Evolutionary conservation across 1,140 invertebrate genomes (phyloP), one percentile per base, ranked within the genome.

Genomic region (silkworm (Bombyx mori)): DNA sequence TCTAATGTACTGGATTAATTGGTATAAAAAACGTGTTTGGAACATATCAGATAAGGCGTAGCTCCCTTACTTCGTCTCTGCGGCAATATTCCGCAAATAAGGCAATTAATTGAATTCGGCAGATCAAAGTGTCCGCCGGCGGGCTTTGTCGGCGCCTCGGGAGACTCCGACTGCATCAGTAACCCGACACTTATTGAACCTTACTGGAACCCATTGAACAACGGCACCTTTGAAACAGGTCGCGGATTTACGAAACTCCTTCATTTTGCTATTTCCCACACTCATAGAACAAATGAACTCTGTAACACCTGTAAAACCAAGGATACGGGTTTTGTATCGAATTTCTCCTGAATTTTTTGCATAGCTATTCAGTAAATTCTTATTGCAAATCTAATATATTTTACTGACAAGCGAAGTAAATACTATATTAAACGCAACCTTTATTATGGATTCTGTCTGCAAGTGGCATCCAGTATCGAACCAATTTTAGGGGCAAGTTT

Each of bases 61-160:
- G 26, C 26, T 35, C 26, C 26, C 26, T 35, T n/a, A 3, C 2
- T 54, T 43, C 10, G 53, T 54, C 7, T 54, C 44, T 54, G 53
- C 18, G 44, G 9, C 18, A n/a, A 56, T 59, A 67, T 56, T 60
- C 65, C 68, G 78, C 79, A 82, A 84, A 85, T 85, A 84, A 75
- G 75, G 78, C 82, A 80, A 87, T 83, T 86, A 85, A 87, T 87
- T 82, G 78, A 82, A 84, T 85, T 85, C 84, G 80, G 80, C 75
- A 70, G 67, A 67, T 81, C 75, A 85, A 85, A 85, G 74, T 62
- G 63, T 72, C 77, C 79, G 81, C 73, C 73, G 69, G 64, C 69
- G 74, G 68, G 73, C 82, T 84, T 86, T 84, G 82, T 82, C 81
- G 81, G 82, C 79, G 69, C 75, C 69, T 70, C 61, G 60, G 65